Base-by-base conservation (phyloP, 2,888 invertebrate genomes). In the Drosophila fungiperda region DNA sequence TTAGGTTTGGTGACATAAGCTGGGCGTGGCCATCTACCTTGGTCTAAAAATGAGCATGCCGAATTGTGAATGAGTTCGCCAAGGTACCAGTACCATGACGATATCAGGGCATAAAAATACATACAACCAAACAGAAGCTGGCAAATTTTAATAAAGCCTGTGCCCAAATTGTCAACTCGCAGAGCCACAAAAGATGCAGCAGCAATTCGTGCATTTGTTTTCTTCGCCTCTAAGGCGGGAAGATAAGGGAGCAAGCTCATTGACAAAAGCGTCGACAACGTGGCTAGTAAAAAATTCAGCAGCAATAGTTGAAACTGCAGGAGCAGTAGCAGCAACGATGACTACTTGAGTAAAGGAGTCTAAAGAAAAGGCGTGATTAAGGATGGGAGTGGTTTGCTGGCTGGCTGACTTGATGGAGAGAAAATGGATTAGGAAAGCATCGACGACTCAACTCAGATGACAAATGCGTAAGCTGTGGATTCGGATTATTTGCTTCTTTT, bases 401-500 rank as follows among this genome's bases (percentile, higher is more conserved):
- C 9, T 53, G 35, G 20, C 53, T 35, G 20, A 23, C 38, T 52
- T 49, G 36, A 48, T 50, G 60, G 64, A 54, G 15, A 45, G 55
- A 68, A 69, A 77, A 80, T 80, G 68, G 80, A 79, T 79, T 79
- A 79, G 64, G 65, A 76, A 79, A 62, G 73, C 53, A 68, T 35
- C 26, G 65, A 54, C 59, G 53, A 32, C 58, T n/a, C 53, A 71
- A 55, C 67, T 66, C 71, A 84, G 76, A 76, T 68, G 80, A 73
- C 78, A 80, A 82, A 82, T 82, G 84, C 80, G 74, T 82, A 75
- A 78, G 83, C 75, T 78, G 71, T 67, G 60, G 50, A 75, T 76
- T 58, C 55, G 65, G 40, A 59, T 67, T 74, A 63, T 59, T 67
- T 64, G 73, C 60, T 61, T 54, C 49, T 50, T 36, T 52, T 42